phyloP scores from a whole-genome alignment of 2,797 vertebrate genomes.

The Enteromius treurensis region DNA sequence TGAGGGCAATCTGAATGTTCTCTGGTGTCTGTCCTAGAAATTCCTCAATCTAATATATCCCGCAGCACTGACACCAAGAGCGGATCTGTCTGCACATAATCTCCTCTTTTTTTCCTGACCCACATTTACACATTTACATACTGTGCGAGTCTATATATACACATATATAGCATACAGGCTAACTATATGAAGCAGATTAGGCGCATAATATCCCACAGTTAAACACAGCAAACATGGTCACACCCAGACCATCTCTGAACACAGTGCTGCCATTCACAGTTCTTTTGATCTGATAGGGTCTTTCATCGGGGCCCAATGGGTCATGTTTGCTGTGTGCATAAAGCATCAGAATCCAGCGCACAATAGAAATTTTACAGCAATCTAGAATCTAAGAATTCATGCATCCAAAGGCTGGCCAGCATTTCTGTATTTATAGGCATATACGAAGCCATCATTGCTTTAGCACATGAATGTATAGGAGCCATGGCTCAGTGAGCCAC shows the following conservation, averaged over 20 bases:
- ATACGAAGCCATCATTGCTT: neutral
- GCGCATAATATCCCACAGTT: constrained; percentile 18
- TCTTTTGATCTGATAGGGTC: constrained; percentile 23
- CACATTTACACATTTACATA: constrained; percentile 46
- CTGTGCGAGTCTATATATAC: constrained; percentile 18
- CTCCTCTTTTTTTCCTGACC: constrained; percentile 59
- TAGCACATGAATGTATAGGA: constrained; percentile 34
- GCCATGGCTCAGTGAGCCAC: constrained; percentile 36
- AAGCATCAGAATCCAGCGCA: neutral
- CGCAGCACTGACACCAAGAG: constrained; percentile 55
- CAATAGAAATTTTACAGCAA: neutral
- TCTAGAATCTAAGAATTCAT: neutral
- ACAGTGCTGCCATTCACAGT: constrained; percentile 23
- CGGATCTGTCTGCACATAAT: constrained; percentile 59
- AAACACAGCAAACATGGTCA: neutral
- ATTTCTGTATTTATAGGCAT: constrained; percentile 27
- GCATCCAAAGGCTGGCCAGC: neutral
- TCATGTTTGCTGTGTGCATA: neutral
- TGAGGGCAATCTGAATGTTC: constrained; percentile 46
- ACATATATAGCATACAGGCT: constrained; percentile 10
- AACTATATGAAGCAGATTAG: constrained; percentile 8
- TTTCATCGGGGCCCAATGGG: constrained; percentile 6
- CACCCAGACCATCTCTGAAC: constrained; percentile 14
- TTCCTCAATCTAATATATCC: constrained; percentile 60
- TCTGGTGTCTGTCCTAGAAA: constrained; percentile 61